These are phyloP conservation scores for Calycopis cecrops DNA, from an alignment of 1,140 invertebrate genomes.

Conservation along the genomic window DNA sequence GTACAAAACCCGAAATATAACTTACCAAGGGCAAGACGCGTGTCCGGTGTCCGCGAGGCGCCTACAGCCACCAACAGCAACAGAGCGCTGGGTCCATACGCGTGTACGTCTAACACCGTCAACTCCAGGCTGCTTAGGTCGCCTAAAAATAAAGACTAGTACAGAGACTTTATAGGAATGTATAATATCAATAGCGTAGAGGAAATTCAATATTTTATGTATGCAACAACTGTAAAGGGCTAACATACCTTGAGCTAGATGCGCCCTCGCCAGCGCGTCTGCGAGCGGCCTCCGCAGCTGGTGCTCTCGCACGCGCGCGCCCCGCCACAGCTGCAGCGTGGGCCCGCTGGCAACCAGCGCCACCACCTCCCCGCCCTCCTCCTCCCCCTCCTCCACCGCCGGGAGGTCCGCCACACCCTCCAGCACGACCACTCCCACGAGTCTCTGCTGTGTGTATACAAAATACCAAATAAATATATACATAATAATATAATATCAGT, in stretches of 20 bases:
- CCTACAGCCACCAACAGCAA: conserved; percentile 85
- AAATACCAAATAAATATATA: background rate
- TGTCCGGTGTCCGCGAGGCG: conserved; percentile 77
- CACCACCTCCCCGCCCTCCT: conserved; percentile 27
- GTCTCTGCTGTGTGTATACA: conserved; percentile 31
- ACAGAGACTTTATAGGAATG: no score
- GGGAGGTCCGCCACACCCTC: conserved; percentile 17
- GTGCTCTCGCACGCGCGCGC: conserved; percentile 42
- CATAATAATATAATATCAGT: background rate
- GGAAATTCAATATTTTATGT: no score
- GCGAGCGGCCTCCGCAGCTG: conserved; percentile 40
- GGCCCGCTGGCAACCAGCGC: conserved; percentile 49
- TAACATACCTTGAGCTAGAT: conserved; percentile 38
- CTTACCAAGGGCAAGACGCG: conserved; percentile 60
- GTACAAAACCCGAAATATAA: no score
- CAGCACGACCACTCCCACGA: conserved; percentile 51
- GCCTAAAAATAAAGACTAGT: conserved; percentile 25
- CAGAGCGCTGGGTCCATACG: conserved; percentile 79
- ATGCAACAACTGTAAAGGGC: no score
- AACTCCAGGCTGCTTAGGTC: conserved; percentile 47
- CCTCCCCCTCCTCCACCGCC: conserved; percentile 15
- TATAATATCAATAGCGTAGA: no score
- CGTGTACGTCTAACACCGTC: conserved; percentile 47
- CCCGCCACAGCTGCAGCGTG: conserved; percentile 52
- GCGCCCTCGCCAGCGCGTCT: conserved; percentile 36